Evolutionary conservation across 2,888 invertebrate genomes (phyloP), one percentile per base, ranked within the genome.

Genomic region (Metalampra italica): DNA sequence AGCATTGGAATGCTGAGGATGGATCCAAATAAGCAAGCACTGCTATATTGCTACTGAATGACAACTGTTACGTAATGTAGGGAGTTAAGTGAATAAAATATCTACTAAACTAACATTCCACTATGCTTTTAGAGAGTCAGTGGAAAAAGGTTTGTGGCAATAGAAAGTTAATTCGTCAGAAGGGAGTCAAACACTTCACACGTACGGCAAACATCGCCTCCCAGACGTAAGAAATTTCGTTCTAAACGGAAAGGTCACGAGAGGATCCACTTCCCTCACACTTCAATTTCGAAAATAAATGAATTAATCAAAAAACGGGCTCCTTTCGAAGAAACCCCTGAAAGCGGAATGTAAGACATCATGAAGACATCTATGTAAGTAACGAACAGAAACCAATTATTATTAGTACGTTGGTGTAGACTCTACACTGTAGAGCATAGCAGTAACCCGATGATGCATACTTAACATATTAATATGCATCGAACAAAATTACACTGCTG

Each of bases 1-100:
- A 70, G 66, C 71, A 60, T 58, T 55, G 84, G 82, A 83, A 86
- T 84, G 78, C 64, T 50, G 70, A 22, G 22, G 22, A 72, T 64
- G 69, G 72, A 71, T 74, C 77, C 76, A 74, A 78, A 76, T 42
- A 34, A 1, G 11, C 71, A 71, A 66, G 53, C 48, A 59, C 52
- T 51, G 60, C n/a, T 37, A 38, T 38, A 50, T 52, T 50, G 9
- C 15, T 40, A 40, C 40, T 32, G 8, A 22, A 22, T 32, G 32
- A 32, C 32, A 9, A 32, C 11, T 32, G 32, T 32, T 3, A 32
- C 32, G 8, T 32, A 32, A 32, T 11, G 32, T 9, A 32, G 32
- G 32, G 2, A 32, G 32, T 36, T 36, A n/a, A 39, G 39, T 11
- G 11, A 29, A 42, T n/a, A 43, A 43, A 34, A 34, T 43, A 43